phyloP scores from a whole-genome alignment of 2,797 vertebrate species.

The Microctenopoma stevenorrisi region DNA sequence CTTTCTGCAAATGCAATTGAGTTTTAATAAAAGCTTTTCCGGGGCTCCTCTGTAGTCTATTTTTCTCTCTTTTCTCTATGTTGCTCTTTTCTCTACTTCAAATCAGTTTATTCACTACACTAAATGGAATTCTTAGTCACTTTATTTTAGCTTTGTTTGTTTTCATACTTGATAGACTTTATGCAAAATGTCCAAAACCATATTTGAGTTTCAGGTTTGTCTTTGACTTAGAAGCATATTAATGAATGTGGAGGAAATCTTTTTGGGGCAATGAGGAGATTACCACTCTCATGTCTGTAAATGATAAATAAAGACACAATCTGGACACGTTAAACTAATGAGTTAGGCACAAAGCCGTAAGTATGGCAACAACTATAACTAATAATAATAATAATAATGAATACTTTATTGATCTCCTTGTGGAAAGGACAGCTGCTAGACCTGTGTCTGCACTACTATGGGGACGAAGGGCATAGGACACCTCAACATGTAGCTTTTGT shows the following conservation, averaged over 20 bases:
- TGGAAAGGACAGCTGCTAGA: too few relatives aligned
- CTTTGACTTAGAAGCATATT: constrained; percentile 13
- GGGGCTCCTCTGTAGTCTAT: constrained; percentile 25
- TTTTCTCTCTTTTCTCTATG: constrained; percentile 6
- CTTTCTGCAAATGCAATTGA: constrained; percentile 62
- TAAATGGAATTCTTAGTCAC: constrained; percentile 31
- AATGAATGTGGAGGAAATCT: neutral
- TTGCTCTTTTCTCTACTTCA: constrained; percentile 15
- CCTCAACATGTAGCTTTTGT: too few relatives aligned
- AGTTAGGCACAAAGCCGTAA: neutral
- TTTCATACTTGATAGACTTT: constrained; percentile 23
- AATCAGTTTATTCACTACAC: constrained; percentile 29
- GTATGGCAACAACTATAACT: too few relatives aligned
- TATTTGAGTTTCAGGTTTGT: constrained; percentile 1
- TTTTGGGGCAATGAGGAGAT: neutral
- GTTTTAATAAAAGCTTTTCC: constrained; percentile 67
- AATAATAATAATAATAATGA: too few relatives aligned
- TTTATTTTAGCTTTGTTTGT: constrained; percentile 22
- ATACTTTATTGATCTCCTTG: too few relatives aligned
- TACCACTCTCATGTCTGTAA: neutral
- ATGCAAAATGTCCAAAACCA: neutral
- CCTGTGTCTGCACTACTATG: too few relatives aligned
- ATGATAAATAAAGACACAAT: neutral
- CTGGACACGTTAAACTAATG: neutral
- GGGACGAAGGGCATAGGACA: too few relatives aligned